Percentiles rank a stretch among this genome's conserved stretches.
These are phyloP conservation scores for Darevskia nairensis DNA, from an alignment of 2,797 vertebrate genomes.

Conservation along the genomic window DNA sequence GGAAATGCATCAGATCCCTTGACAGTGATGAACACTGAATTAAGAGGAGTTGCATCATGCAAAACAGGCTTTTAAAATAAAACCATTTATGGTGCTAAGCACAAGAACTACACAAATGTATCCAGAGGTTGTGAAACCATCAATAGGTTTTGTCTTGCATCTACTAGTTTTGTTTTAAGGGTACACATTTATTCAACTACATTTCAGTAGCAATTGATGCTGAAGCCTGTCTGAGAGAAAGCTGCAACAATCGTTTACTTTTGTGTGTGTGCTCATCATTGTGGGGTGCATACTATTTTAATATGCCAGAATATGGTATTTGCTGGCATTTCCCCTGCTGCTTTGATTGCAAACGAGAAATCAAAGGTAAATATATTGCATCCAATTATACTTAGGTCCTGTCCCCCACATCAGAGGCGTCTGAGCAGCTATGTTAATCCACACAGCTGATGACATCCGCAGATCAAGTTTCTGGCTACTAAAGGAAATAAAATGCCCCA, in stretches of 20 bases:
- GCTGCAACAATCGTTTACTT: conserved; percentile 67
- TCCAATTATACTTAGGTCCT: conserved; percentile 58
- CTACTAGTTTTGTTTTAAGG: not conserved
- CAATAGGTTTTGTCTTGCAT: not conserved
- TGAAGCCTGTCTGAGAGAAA: conserved; percentile 63
- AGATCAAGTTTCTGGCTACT: conserved; percentile 63
- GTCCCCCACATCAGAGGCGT: conserved; percentile 45
- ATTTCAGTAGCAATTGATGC: conserved; percentile 67
- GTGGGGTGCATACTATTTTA: conserved; percentile 52
- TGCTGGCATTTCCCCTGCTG: conserved; percentile 64
- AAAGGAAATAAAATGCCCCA: conserved; percentile 62
- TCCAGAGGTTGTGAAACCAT: not conserved
- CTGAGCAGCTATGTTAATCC: conserved; percentile 66
- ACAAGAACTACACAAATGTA: not conserved
- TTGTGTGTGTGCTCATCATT: conserved; percentile 60
- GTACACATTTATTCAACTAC: conserved; percentile 13
- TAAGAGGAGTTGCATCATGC: conserved; percentile 19
- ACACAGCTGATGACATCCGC: conserved; percentile 52
- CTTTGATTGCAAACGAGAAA: conserved; percentile 59
- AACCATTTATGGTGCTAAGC: not conserved
- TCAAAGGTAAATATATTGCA: conserved; percentile 63
- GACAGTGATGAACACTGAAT: conserved; percentile 13
- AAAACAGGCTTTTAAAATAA: not conserved
- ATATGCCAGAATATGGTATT: conserved; percentile 59
- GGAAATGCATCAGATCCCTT: conserved; percentile 5